These are phyloP conservation scores for Lochmaea crataegi DNA, from an alignment of 2,888 invertebrate genomes.

Conservation along the genomic window DNA sequence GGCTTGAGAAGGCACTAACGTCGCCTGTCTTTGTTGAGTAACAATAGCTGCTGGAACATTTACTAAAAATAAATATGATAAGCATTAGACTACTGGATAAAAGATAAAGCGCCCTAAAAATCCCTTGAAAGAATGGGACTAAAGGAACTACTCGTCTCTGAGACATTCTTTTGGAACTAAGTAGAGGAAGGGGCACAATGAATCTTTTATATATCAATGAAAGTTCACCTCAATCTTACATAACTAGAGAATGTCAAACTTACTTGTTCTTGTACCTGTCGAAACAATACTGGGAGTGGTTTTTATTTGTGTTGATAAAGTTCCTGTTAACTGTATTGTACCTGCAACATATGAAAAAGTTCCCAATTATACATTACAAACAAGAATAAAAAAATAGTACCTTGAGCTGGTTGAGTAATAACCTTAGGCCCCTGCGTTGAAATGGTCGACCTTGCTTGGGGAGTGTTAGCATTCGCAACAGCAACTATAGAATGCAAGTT, in stretches of 20 bases:
- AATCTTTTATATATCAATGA: too few relatives aligned
- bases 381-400: constrained; percentile 45
- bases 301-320: constrained; percentile 59
- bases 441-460: constrained; percentile 55
- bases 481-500: constrained; percentile 61
- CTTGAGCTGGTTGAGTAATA: constrained; percentile 63
- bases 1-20: constrained; percentile 60
- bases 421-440: constrained; percentile 61
- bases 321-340: constrained; percentile 61
- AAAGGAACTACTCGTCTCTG: too few relatives aligned
- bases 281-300: constrained; percentile 46
- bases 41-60: constrained; percentile 61
- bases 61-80: constrained; percentile 42
- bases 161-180: too few relatives aligned
- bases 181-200: too few relatives aligned
- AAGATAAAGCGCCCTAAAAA: too few relatives aligned
- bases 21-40: constrained; percentile 58
- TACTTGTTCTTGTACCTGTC: constrained; percentile 60
- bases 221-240: not conserved
- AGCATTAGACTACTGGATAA: too few relatives aligned
- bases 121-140: too few relatives aligned
- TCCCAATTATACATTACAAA: too few relatives aligned
- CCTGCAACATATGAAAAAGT: constrained; percentile 49
- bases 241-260: constrained; percentile 45
- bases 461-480: constrained; percentile 58